Base-by-base conservation (phyloP, 2,797 vertebrate genomes). In the Numenius phaeopus region DNA sequence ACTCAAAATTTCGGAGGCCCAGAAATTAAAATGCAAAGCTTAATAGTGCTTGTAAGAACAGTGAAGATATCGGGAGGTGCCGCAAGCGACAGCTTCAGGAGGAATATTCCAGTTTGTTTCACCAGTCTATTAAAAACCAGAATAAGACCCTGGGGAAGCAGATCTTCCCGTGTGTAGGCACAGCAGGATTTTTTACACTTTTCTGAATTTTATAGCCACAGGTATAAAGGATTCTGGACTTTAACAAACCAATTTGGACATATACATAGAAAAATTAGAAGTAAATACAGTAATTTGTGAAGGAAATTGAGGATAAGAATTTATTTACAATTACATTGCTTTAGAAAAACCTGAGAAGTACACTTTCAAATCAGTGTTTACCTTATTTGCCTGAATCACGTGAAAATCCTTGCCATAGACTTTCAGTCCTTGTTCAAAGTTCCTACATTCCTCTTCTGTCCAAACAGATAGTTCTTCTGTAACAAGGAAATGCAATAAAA, bases 331-430 rank as follows among this genome's bases (percentile, higher is more conserved):
- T 24, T 8, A 22, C 0, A 11, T 2, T 37, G 23, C 22, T 70
- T 83, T 10, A 4, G 22, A 47, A 85, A 62, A 13, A 20, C 12
- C 5, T 3, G 32, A 75, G 40, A 90, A 71, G 13, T 62, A 75
- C 6, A 62, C 29, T 69, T 69, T 21, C 19, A 78, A 75, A 40
- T 52, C 54, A 13, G 34, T 26, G 18, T 90, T 96, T 96, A 99
- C 99, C 99, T 99, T 99, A 97, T 99, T 99, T 97, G 99, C 99
- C 98, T 99, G 99, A 98, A 99, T 99, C 94, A 99, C 99, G 91
- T 99, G 99, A 98, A 99, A 99, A 98, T 99, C 99, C 97, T 99
- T 99, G 49, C 99, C 99, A 97, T 99, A 99, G 76, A 99, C 98
- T 98, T 99, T 99, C 83, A 99, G 98, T 64, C 99, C 99, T 98